Evolutionary conservation across 2,797 vertebrate species (phyloP), one percentile per base, ranked within the genome.

Genomic region (Loris lydekkerianus): DNA sequence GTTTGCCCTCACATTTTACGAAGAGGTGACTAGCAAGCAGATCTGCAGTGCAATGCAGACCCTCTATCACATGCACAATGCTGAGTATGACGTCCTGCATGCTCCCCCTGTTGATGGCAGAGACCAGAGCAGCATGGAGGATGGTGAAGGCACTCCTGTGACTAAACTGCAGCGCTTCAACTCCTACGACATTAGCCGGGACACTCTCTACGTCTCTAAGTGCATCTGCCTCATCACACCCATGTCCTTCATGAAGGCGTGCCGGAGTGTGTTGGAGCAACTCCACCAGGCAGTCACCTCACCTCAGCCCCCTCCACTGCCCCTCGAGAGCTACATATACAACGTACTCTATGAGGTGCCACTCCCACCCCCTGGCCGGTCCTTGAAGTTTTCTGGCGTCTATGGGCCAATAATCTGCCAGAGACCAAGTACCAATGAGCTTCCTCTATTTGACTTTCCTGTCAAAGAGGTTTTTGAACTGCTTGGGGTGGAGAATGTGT

Each of bases 31-130:
- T 97, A 99, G 99, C 98, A 99, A 99, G 98, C 99, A 99, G 99
- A 99, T 99, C 98, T 99, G 99, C 98, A 99, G 99, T 69, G 99
- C 99, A 86, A 99, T 99, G 99, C 99, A 99, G 99, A 99, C 99
- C 0, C 99, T 99, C 81, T 99, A 99, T 98, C 99, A 99, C 97
- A 99, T 99, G 99, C 99, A 99, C 99, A 99, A 99, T 14, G 99
- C 99, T 15, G 99, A 99, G 96, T 99, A 99, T 89, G 99, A 99
- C 98, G 99, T 99, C 97, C 98, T 99, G 96, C 99, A 99, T 97
- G 98, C 98, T 60, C 97, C 98, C 21, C 98, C 99, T 95, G 98
- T 98, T 90, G 98, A 98, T 56, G 98, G 98, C 86, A 97, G 97
- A 97, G 99, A 99, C 89, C 98, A 98, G 65, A 98, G 99, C 5